Percentiles rank a stretch among this genome's conserved stretches.
phyloP scores from a whole-genome alignment of 2,797 vertebrate species.

The Manis crassicaudata region DNA sequence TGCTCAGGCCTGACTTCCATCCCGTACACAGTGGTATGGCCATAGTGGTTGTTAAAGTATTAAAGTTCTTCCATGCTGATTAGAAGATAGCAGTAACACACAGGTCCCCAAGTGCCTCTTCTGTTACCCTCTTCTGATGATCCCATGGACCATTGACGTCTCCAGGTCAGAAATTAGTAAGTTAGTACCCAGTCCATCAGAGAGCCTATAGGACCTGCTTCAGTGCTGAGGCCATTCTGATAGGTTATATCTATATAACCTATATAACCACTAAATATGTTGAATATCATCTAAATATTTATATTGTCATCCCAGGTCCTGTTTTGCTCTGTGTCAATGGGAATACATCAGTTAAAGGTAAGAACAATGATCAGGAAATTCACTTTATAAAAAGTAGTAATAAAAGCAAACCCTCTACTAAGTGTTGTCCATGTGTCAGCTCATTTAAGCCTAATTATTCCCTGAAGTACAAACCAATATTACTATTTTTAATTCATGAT shows the following conservation, averaged over 20 bases:
- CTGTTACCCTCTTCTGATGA: not conserved
- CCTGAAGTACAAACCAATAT: conserved; percentile 15
- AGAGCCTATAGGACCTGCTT: not conserved
- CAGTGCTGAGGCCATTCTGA: not conserved
- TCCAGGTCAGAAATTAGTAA: not conserved
- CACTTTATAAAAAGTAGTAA: conserved; percentile 38
- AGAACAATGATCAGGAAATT: conserved; percentile 32
- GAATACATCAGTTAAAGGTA: not conserved
- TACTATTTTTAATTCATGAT: not conserved
- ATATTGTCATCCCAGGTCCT: not conserved
- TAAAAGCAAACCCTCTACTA: conserved; percentile 10
- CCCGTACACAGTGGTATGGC: not conserved
- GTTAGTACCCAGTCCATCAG: not conserved
- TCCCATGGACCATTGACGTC: not conserved
- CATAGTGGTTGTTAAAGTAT: not conserved
- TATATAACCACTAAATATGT: not conserved
- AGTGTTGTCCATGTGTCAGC: conserved; percentile 1
- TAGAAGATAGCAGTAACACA: not conserved
- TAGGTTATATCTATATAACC: not conserved
- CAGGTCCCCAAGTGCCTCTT: not conserved
- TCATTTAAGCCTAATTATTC: conserved; percentile 42
- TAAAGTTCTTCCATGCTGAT: not conserved
- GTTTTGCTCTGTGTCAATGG: not conserved
- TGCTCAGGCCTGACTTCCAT: not conserved
- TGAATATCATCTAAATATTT: not conserved